phyloP scores from a whole-genome alignment of 2,797 vertebrate genomes.

The Agapornis canus region DNA sequence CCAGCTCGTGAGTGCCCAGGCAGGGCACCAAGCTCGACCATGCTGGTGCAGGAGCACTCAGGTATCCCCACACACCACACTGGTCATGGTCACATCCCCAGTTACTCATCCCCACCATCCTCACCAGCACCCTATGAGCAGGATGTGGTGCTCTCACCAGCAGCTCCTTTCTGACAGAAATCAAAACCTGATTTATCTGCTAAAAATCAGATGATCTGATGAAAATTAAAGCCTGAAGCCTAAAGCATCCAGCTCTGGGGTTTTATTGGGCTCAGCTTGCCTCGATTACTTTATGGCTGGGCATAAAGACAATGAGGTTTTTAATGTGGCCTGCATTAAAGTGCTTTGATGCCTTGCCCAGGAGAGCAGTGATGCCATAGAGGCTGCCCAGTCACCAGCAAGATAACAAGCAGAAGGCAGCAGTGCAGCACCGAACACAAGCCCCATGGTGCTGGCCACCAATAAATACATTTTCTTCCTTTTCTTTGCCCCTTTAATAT shows the following conservation, averaged over 20 bases:
- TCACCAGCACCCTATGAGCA: not conserved
- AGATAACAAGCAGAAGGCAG: not conserved
- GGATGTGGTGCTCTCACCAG: not conserved
- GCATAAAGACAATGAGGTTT: not conserved
- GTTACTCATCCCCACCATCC: not conserved
- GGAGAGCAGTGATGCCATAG: not conserved
- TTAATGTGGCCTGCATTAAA: not conserved
- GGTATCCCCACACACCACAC: fast-evolving
- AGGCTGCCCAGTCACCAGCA: fast-evolving
- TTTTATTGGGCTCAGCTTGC: constrained; percentile 12
- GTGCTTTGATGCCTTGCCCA: not conserved
- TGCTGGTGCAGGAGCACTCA: not conserved
- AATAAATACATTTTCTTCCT: not conserved
- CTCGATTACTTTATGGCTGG: not conserved
- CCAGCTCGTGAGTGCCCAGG: not conserved
- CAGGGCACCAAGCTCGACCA: not conserved
- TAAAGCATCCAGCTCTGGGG: not conserved
- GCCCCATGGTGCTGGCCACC: not conserved
- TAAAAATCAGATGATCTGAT: not conserved
- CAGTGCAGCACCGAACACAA: not conserved
- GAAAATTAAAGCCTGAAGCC: not conserved
- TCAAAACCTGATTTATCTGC: not conserved
- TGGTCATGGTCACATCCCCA: fast-evolving
- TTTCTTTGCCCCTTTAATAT: not conserved
- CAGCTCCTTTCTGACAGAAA: not conserved